Conservation (phyloP, 2,113 vertebrate genomes). For the Ploceus nigricollis region DNA sequence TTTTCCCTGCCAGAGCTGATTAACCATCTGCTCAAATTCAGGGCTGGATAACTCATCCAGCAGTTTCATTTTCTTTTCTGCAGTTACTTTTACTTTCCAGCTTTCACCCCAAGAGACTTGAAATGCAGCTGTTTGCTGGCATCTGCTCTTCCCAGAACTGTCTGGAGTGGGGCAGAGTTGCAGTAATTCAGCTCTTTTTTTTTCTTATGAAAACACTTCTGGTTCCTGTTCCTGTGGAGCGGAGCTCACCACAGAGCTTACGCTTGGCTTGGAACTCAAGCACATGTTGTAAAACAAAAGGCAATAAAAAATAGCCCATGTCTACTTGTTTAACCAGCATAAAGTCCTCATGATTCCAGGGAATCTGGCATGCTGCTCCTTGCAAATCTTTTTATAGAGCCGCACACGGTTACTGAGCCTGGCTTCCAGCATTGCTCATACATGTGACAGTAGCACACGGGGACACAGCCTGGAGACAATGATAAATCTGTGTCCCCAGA, state of each 20-base stretch:
- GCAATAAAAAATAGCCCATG: background rate
- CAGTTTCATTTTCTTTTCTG: background rate
- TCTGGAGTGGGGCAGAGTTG: background rate
- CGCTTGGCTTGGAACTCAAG: background rate
- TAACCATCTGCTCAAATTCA: background rate
- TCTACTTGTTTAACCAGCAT: background rate
- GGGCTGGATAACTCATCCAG: background rate
- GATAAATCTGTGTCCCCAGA: background rate
- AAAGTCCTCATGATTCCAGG: background rate
- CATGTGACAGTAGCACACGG: background rate
- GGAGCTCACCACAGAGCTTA: background rate
- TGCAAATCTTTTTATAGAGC: background rate
- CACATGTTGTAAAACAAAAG: background rate
- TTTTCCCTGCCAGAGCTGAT: background rate
- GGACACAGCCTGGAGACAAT: background rate
- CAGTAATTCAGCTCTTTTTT: background rate
- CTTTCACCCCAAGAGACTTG: background rate
- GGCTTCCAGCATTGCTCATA: background rate
- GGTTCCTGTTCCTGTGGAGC: background rate
- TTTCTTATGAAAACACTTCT: background rate
- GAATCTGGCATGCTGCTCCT: background rate
- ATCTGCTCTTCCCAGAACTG: background rate
- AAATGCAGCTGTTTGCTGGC: background rate
- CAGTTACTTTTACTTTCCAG: background rate
- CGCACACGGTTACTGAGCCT: fast-evolving